Evolutionary conservation across 2,888 invertebrate genomes (phyloP), one percentile per base, ranked within the genome.

Genomic region (Salpingus planirostris): DNA sequence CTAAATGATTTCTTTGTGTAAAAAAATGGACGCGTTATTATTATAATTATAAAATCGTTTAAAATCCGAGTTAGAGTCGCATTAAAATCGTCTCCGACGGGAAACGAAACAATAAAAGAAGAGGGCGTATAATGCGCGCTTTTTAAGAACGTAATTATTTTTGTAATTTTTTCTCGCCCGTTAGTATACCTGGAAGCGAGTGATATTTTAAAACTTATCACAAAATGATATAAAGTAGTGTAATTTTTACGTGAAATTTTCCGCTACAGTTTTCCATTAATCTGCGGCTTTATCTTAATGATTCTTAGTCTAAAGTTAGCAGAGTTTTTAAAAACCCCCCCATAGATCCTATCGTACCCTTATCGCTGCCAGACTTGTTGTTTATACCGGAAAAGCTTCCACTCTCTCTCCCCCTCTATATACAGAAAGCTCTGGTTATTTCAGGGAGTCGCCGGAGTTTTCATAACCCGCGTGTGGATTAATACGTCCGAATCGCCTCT

Each of bases 201-300:
- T 52, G 55, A 60, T 61, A 64, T 62, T 62, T 63, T 56, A 62
- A n/a, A 54, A 62, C 62, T 64, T 64, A 64, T 63, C 62, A 57
- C 55, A 50, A 25, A 39, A 55, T 57, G 62, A 62, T 63, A 60
- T 63, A 63, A 61, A 63, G 62, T 60, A 60, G 59, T 59, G 62
- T 58, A 64, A 64, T 64, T 64, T 64, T 64, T 64, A 62, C 62
- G 58, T 60, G 55, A 64, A 63, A 64, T 64, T 64, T 64, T 62
- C 62, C 62, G 61, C 62, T 62, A 62, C 62, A 62, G 55, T 61
- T 62, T 63, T 59, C 58, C 63, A 64, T 64, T 64, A 64, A 64
- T 64, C 63, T 61, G 54, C 44, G 52, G 57, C 54, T 60, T 64
- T 64, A 64, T 64, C 64, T 64, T 64, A 64, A 64, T 61, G 62